Evolutionary conservation across 2,888 invertebrate species (phyloP).

Genomic region (Argyra leucocephala): DNA sequence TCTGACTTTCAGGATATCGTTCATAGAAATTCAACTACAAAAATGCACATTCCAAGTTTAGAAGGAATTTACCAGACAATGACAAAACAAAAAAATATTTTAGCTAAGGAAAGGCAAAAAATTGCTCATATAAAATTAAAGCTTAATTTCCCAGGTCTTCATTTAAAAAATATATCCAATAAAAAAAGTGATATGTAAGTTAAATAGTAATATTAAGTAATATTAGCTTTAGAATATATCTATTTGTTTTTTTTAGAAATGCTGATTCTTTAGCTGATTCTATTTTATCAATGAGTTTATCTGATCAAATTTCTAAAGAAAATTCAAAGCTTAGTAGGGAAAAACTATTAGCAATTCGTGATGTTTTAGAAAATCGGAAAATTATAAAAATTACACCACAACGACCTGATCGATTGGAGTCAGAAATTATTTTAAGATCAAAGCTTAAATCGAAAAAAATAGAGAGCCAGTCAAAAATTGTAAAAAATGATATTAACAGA

Average conservation of each 20-base stretch:
- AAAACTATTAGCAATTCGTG: slow-evolving; percentile 33
- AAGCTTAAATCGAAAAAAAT: slow-evolving; percentile 27
- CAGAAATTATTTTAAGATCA: slow-evolving; percentile 40
- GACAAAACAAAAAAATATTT: slow-evolving; percentile 61
- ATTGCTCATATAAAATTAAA: slow-evolving; percentile 40
- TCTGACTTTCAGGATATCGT: slow-evolving; percentile 51
- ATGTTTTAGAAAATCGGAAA: slow-evolving; percentile 29
- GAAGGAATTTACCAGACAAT: slow-evolving; percentile 73
- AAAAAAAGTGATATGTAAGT: slow-evolving; percentile 13
- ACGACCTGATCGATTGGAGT: slow-evolving; percentile 39
- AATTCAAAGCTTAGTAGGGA: slow-evolving; percentile 32
- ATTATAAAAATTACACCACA: slow-evolving; percentile 37
- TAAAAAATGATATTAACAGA: not conserved
- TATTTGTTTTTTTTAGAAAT: slow-evolving; percentile 24
- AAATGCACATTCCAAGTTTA: slow-evolving; percentile 51
- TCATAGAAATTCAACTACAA: slow-evolving; percentile 39
- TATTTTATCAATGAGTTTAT: slow-evolving; percentile 38
- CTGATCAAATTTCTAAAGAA: slow-evolving; percentile 33
- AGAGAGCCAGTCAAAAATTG: not conserved
- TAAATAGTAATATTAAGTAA: not conserved
- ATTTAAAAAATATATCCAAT: not conserved
- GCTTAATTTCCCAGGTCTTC: slow-evolving; percentile 25
- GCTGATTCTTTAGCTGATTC: slow-evolving; percentile 40
- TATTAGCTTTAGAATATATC: slow-evolving; percentile 11
- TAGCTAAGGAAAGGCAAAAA: slow-evolving; percentile 49